Evolutionary conservation across 2,113 vertebrate genomes (phyloP), one percentile per base, ranked within the genome.

Genomic region (Syngnathoides biaculeatus): DNA sequence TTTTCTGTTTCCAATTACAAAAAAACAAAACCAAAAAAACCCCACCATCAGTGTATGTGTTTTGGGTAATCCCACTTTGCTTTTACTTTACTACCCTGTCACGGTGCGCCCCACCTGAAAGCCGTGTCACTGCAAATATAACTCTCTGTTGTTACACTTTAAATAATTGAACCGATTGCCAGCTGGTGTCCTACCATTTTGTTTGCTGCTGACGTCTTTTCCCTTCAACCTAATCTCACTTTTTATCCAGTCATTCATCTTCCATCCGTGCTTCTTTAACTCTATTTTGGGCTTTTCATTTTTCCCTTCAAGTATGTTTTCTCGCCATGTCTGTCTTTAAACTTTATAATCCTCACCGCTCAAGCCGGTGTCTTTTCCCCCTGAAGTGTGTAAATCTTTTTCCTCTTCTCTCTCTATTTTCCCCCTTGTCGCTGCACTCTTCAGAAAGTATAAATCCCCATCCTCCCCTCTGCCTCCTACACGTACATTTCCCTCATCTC

Each of bases 341-440:
- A 87, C 87, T 86, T 88, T 85, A 84, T 88, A 89, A 89, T 89
- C 86, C 85, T 86, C 84, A 79, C 88, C 86, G 75, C 83, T 89
- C 83, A 83, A 72, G 80, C 74, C 84, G 79, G 71, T 84, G 82
- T 88, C 74, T 84, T 86, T 78, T 66, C 69, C 77, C 79, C 80
- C 81, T 78, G 83, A 88, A 89, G 86, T 89, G 81, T 87, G 84
- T 89, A 89, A 86, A 87, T 86, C 84, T 69, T 26, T 2, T 68
- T 75, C 74, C 68, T 60, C 52, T 63, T 38, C 79, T 22, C 79
- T 22, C 74, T 53, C 76, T 38, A 60, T 50, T 63, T 45, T 67
- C 52, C 48, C 56, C 64, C 68, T 80, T 83, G 81, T 86, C 83
- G 75, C 74, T 63, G 61, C 13, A n/a, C 73, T 83, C 77, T 68